Evolutionary conservation across 2,113 vertebrate species (phyloP).

Genomic region (Chelonoidis abingdonii): DNA sequence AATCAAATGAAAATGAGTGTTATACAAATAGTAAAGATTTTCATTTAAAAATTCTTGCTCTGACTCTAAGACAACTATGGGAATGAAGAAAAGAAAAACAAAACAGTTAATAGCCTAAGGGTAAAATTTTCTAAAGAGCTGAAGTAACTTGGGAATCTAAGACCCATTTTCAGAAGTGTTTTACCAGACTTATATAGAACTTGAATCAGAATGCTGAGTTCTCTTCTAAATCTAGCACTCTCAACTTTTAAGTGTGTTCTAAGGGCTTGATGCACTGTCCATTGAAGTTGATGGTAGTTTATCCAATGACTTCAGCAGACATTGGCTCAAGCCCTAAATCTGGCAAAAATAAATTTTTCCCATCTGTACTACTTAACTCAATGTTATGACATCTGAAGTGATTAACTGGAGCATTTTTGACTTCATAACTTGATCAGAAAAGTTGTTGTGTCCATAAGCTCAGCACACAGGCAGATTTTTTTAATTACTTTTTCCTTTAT

Average conservation of each 20-base stretch:
- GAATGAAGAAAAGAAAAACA: neutral
- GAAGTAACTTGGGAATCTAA: no score
- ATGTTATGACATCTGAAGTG: neutral
- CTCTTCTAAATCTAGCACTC: neutral
- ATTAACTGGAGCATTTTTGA: conserved; percentile 15
- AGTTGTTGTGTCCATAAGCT: neutral
- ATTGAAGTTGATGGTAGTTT: neutral
- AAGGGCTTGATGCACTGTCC: neutral
- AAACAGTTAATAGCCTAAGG: neutral
- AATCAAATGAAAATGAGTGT: no score
- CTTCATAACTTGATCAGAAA: conserved; percentile 15
- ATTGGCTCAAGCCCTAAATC: neutral
- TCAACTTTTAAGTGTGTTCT: neutral
- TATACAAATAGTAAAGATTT: neutral
- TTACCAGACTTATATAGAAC: neutral
- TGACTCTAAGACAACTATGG: neutral
- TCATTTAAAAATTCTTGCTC: neutral
- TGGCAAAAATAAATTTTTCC: neutral
- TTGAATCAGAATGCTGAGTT: neutral
- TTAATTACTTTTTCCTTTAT: neutral
- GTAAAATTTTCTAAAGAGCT: neutral
- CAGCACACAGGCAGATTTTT: conserved; percentile 4
- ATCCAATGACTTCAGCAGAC: neutral
- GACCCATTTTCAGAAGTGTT: neutral
- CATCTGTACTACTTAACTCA: conserved; percentile 25